Evolutionary conservation across 2,113 vertebrate species (phyloP), one percentile per base, ranked within the genome.

Genomic region (Megaleporinus macrocephalus): DNA sequence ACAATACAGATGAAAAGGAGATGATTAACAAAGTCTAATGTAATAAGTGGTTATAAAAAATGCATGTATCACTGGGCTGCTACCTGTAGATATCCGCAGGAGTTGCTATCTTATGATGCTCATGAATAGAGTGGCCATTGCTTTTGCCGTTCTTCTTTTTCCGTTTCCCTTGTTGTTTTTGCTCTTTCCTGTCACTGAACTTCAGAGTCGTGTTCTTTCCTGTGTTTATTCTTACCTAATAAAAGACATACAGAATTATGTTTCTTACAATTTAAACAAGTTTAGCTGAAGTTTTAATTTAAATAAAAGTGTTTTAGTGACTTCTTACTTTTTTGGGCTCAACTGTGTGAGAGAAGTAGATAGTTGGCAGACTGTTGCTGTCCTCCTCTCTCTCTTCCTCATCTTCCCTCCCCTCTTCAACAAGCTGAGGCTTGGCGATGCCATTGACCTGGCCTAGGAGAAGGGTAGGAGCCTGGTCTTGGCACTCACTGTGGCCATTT

Each of bases 131-230:
- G 10, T 96, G 95, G 10, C 95, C 93, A 4, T 95, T 95, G 29
- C 92, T 92, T 77, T 95, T 93, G 71, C 95, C 94, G n/a, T 94
- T 98, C 89, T 94, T 98, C 80, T 96, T 96, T 87, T 98, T 98
- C 80, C 94, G 94, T 87, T 96, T 98, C 47, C 96, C 96, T 86
- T 97, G 96, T 73, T 97, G 97, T 87, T 94, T 95, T 84, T 93
- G 91, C 69, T 93, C 93, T 82, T 97, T 99, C 88, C 95, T 95
- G 82, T 99, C 97, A 20, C 97, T 98, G 90, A 97, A 99, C 93
- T 98, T 99, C 80, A 99, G 89, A 5, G 91, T 99, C 73, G 97
- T 99, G 91, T 99, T 99, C 92, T 96, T 98, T 41, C 97, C 96
- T 29, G 97, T 99, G 92, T 99, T 99, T 93, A 99, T 99, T 90